These are phyloP conservation scores for Ctenopoma multispine DNA, from an alignment of 2,797 vertebrate genomes.

Conservation along the genomic window DNA sequence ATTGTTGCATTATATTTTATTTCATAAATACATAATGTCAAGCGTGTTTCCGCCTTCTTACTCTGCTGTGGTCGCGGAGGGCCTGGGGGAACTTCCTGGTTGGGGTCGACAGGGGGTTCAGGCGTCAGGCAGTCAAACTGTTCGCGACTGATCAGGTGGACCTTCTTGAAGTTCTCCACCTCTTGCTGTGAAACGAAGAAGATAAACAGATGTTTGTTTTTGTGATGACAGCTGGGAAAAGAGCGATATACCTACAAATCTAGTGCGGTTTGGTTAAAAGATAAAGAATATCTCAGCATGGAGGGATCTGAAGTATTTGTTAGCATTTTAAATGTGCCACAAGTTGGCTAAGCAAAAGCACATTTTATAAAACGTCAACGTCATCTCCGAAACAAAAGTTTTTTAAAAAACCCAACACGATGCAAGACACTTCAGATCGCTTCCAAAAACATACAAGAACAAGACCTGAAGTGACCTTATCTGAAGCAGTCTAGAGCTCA, in stretches of 20 bases:
- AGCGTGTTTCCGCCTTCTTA: slow-evolving; percentile 69
- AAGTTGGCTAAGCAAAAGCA: no score
- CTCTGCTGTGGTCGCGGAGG: slow-evolving; percentile 94
- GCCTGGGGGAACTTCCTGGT: slow-evolving; percentile 97
- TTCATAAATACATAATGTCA: not conserved
- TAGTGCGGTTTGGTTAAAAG: not conserved
- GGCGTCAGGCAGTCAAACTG: slow-evolving; percentile 98
- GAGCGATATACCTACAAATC: not conserved
- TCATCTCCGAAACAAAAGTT: no score
- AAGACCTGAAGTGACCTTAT: slow-evolving; percentile 58
- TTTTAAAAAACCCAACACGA: no score
- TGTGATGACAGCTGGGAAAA: not conserved
- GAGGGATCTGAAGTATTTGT: not conserved
- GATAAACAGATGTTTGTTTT: not conserved
- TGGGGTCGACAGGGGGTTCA: slow-evolving; percentile 96
- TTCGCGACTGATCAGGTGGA: slow-evolving; percentile 97
- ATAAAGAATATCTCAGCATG: not conserved
- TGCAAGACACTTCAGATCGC: not conserved
- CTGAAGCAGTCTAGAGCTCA: slow-evolving; percentile 62
- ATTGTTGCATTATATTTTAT: not conserved
- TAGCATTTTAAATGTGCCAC: not conserved
- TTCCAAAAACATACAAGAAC: not conserved
- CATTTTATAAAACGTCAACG: no score
- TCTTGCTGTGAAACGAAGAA: slow-evolving; percentile 89
- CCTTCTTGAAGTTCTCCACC: slow-evolving; percentile 99